phyloP scores from a whole-genome alignment of 1,140 invertebrate species.

The Odontomachus brunneus region DNA sequence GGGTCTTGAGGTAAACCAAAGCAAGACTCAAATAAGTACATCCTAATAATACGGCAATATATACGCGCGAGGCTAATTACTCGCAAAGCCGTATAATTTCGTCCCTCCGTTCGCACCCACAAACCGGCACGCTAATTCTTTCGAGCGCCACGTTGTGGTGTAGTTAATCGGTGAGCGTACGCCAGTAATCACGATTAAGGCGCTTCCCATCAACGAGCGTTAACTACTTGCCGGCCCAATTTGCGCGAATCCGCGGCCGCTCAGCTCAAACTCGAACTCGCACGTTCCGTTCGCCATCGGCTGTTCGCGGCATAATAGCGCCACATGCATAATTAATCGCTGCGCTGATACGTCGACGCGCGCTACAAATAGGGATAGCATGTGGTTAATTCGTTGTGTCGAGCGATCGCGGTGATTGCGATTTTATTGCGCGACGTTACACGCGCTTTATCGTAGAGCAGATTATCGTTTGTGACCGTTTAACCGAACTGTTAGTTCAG shows the following conservation, averaged over 20 bases:
- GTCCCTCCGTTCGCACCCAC: slow-evolving; percentile 44
- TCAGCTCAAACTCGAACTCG: slow-evolving; percentile 35
- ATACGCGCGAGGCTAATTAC: slow-evolving; percentile 40
- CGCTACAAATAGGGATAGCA: slow-evolving; percentile 77
- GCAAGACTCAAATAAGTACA: neutral
- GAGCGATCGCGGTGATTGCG: slow-evolving; percentile 72
- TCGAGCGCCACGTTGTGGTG: slow-evolving; percentile 43
- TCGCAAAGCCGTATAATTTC: slow-evolving; percentile 39
- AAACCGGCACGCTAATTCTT: slow-evolving; percentile 40
- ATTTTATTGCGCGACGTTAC: slow-evolving; percentile 73
- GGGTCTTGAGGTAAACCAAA: neutral
- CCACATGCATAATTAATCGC: slow-evolving; percentile 78
- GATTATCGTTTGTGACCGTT: slow-evolving; percentile 56
- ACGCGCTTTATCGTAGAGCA: slow-evolving; percentile 64
- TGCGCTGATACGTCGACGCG: slow-evolving; percentile 73
- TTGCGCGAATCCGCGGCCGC: slow-evolving; percentile 46
- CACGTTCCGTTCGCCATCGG: slow-evolving; percentile 40
- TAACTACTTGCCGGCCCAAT: slow-evolving; percentile 52
- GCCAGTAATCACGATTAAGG: slow-evolving; percentile 54
- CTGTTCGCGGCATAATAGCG: slow-evolving; percentile 65
- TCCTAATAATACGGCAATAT: neutral
- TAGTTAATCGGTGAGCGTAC: slow-evolving; percentile 45
- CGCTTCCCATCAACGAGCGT: slow-evolving; percentile 51
- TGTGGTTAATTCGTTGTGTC: slow-evolving; percentile 76
- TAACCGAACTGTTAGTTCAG: slow-evolving; percentile 49